Evolutionary conservation across 1,140 invertebrate species (phyloP).

Genomic region (Goniozus legneri): DNA sequence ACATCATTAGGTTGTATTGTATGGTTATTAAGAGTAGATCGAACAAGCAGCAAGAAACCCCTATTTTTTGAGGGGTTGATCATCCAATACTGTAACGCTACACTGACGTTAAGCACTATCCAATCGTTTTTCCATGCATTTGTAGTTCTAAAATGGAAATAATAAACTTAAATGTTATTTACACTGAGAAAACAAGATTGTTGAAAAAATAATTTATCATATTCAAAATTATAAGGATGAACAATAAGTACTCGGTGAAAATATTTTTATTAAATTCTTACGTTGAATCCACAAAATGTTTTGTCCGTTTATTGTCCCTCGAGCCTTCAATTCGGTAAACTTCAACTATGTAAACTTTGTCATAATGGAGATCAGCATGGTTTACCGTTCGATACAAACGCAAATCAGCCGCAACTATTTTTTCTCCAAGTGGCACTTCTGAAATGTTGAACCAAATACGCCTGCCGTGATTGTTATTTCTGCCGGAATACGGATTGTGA

Average conservation of each 20-base stretch:
- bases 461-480: conserved; percentile 68
- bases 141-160: conserved; percentile 56
- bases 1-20: conserved; percentile 69
- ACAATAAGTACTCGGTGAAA: neutral
- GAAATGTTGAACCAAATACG: conserved; percentile 86
- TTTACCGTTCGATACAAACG: conserved; percentile 64
- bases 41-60: conserved; percentile 73
- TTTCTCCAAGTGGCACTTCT: conserved; percentile 68
- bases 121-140: conserved; percentile 64
- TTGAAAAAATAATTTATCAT: neutral
- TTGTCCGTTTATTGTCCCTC: conserved; percentile 44
- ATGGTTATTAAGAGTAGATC: conserved; percentile 56
- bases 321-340: conserved; percentile 18
- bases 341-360: conserved; percentile 10
- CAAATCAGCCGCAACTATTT: conserved; percentile 76
- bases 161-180: too few relatives aligned
- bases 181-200: conserved; percentile 29
- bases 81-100: conserved; percentile 68
- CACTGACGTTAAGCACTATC: conserved; percentile 73
- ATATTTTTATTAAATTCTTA: conserved; percentile 1
- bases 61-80: conserved; percentile 67
- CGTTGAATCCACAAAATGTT: conserved; percentile 55
- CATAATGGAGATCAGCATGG: neutral
- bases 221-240: neutral
- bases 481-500: conserved; percentile 53